Conservation (phyloP, 2,797 vertebrate genomes). For the Choloepus didactylus region DNA sequence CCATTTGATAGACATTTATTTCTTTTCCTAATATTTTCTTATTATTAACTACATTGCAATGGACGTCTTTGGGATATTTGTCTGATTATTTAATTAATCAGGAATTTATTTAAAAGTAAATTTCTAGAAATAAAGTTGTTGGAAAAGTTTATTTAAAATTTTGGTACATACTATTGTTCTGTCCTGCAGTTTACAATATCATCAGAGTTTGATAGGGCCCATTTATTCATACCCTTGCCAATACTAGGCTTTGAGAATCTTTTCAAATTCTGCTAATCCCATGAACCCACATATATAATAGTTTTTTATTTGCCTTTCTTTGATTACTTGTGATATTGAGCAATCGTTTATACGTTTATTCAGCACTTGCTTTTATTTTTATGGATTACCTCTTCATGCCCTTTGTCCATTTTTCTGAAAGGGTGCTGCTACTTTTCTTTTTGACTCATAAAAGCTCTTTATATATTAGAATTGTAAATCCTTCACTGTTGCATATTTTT, state of each 20-base stretch:
- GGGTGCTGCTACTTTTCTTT: not conserved
- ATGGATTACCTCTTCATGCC: not conserved
- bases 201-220: not conserved
- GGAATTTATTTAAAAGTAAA: not conserved
- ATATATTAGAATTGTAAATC: not conserved
- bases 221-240: not conserved
- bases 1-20: not conserved
- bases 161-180: not conserved
- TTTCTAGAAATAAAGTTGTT: not conserved
- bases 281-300: not conserved
- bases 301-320: slow-evolving; percentile 12
- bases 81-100: not conserved
- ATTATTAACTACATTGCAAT: not conserved
- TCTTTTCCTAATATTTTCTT: not conserved
- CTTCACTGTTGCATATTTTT: not conserved
- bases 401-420: slow-evolving; percentile 16
- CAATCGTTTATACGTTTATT: not conserved
- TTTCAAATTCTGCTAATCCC: slow-evolving; percentile 11
- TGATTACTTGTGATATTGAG: not conserved
- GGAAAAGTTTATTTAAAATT: not conserved
- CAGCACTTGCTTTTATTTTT: not conserved
- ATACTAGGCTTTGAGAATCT: not conserved
- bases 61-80: not conserved
- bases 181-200: not conserved
- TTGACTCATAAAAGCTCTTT: not conserved